Evolutionary conservation across 2,888 invertebrate species (phyloP), one percentile per base, ranked within the genome.

Genomic region (Dasypolia templi): DNA sequence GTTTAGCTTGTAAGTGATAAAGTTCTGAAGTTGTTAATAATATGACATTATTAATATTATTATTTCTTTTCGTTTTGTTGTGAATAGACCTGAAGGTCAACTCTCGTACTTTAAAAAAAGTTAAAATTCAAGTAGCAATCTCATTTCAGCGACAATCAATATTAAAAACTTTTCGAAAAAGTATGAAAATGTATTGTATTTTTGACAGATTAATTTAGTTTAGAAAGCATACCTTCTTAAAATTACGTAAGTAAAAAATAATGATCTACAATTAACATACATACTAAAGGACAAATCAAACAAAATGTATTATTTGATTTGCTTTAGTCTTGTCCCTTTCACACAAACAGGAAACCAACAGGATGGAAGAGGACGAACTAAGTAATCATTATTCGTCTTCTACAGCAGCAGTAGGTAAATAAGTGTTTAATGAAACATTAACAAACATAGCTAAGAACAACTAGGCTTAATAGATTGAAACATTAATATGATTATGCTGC

Each of bases 1-100:
- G 46, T 79, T 82, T 69, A 72, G 29, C n/a, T 76, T 56, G 39
- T 62, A 51, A 0, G 19, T 72, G 62, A 77, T 72, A 80, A 79
- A n/a, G 42, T 42, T 49, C n/a, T 14, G 5, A 65, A 68, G 44
- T 55, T 53, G 5, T n/a, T n/a, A n/a, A n/a, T n/a, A n/a, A 32
- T n/a, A 49, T 19, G 26, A n/a, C 0, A 39, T 29, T 84, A 32
- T 66, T 32, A n/a, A n/a, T n/a, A n/a, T n/a, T n/a, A n/a, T n/a
- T n/a, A n/a, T 29, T 19, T 58, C 22, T 17, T 39, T 44, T 35
- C 65, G 19, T 61, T 53, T 29, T 35, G 12, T 6, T 39, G 4
- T 56, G 1, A 29, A n/a, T n/a, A n/a, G n/a, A n/a, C n/a, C n/a
- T n/a, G n/a, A n/a, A n/a, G n/a, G n/a, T n/a, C n/a, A n/a, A n/a